Conservation (phyloP, 2,113 vertebrate species). For the Astur gentilis region DNA sequence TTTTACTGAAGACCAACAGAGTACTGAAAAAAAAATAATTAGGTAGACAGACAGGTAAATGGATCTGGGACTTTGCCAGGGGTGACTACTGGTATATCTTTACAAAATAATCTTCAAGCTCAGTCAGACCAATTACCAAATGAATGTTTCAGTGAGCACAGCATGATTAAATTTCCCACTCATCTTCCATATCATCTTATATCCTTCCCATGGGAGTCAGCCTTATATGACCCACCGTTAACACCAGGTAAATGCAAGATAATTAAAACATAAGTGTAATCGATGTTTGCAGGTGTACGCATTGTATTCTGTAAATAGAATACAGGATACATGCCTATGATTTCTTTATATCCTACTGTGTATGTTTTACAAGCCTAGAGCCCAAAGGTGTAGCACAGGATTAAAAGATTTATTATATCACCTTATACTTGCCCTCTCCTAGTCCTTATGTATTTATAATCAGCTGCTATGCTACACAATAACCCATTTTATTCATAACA, state of each 20-base stretch:
- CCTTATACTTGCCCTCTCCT: background rate
- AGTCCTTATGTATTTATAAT: background rate
- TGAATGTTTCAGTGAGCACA: background rate
- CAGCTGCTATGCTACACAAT: background rate
- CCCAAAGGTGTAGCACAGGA: background rate
- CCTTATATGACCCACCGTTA: background rate
- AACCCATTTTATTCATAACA: background rate
- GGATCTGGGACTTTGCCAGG: background rate
- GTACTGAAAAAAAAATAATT: background rate
- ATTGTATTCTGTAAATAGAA: slow-evolving; percentile 5
- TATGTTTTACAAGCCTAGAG: background rate
- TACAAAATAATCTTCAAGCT: background rate
- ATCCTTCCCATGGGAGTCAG: background rate
- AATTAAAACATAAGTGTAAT: background rate
- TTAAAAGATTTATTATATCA: background rate
- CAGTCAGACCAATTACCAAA: background rate
- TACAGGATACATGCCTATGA: background rate
- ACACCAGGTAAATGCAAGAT: background rate
- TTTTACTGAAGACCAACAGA: background rate
- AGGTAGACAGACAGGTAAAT: background rate
- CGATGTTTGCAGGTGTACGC: background rate
- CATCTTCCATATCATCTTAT: background rate
- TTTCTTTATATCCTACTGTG: background rate
- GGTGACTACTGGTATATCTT: background rate
- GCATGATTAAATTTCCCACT: background rate